Conservation (phyloP, 1,140 invertebrate species). For the Drosophila murphyi region DNA sequence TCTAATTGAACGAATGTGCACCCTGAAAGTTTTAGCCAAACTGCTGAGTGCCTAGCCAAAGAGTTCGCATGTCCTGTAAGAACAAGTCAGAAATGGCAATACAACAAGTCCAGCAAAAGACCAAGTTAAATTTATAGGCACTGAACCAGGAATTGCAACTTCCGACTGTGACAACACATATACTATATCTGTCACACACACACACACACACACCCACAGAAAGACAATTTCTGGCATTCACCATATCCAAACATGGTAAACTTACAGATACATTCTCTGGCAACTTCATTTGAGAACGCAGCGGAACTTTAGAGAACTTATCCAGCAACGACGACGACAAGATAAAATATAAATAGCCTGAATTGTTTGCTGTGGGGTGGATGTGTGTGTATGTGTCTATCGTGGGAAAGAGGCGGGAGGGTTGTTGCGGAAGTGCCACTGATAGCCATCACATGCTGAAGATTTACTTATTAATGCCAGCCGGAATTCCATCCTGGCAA, state of each 20-base stretch:
- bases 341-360: constrained; percentile 80
- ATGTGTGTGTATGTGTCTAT: constrained; percentile 13
- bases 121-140: constrained; percentile 81
- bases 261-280: constrained; percentile 48
- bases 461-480: constrained; percentile 81
- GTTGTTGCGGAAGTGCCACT: constrained; percentile 72
- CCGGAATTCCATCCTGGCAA: constrained; percentile 64
- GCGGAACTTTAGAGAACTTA: constrained; percentile 73
- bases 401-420: constrained; percentile 7
- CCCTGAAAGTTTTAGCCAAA: not conserved
- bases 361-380: constrained; percentile 47
- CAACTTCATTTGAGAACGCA: constrained; percentile 70
- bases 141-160: constrained; percentile 74
- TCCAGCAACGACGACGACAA: constrained; percentile 47
- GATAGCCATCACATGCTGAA: constrained; percentile 80
- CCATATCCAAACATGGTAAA: constrained; percentile 35
- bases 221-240: constrained; percentile 9
- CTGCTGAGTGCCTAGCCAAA: constrained; percentile 12
- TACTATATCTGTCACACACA: not conserved
- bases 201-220: constrained; percentile 20
- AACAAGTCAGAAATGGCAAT: constrained; percentile 46
- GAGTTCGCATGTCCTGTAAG: constrained; percentile 41
- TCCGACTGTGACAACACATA: constrained; percentile 40
- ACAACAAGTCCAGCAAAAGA: constrained; percentile 60
- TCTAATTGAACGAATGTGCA: constrained; percentile 19